Evolutionary conservation across 2,797 vertebrate species (phyloP).

Genomic region (Hydrolagus colliei): DNA sequence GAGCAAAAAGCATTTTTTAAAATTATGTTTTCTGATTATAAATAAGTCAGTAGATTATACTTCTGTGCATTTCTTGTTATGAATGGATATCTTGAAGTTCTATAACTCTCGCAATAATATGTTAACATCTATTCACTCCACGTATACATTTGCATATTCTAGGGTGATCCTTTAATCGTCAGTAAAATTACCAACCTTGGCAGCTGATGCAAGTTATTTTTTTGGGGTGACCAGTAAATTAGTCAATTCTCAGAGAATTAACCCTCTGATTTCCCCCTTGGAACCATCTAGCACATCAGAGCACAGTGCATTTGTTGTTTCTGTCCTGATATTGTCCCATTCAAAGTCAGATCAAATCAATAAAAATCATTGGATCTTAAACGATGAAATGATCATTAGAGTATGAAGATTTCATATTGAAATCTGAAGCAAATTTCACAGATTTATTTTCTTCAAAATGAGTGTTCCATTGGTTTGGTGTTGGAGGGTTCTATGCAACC

Average conservation of each 20-base stretch:
- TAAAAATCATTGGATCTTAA: not conserved
- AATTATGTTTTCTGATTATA: not conserved
- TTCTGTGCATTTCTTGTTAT: not conserved
- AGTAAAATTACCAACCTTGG: no score
- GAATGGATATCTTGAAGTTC: not conserved
- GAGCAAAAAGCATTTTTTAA: not conserved
- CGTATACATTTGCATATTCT: not conserved
- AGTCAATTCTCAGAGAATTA: no score
- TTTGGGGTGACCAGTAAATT: no score
- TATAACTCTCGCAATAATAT: not conserved
- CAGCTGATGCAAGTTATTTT: no score
- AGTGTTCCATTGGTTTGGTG: not conserved
- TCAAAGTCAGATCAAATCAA: conserved; percentile 13
- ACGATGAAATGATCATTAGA: not conserved
- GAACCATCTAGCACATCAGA: not conserved
- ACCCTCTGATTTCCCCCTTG: not conserved
- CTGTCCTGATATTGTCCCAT: not conserved
- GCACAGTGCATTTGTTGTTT: not conserved
- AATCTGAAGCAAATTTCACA: not conserved
- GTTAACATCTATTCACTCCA: not conserved
- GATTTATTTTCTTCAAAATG: conserved; percentile 17
- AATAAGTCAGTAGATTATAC: conserved; percentile 9
- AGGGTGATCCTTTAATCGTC: no score
- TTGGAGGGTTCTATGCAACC: not conserved
- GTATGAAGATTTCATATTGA: not conserved